These are phyloP conservation scores for Microcaecilia unicolor DNA, from an alignment of 2,797 vertebrate genomes.

Conservation along the genomic window DNA sequence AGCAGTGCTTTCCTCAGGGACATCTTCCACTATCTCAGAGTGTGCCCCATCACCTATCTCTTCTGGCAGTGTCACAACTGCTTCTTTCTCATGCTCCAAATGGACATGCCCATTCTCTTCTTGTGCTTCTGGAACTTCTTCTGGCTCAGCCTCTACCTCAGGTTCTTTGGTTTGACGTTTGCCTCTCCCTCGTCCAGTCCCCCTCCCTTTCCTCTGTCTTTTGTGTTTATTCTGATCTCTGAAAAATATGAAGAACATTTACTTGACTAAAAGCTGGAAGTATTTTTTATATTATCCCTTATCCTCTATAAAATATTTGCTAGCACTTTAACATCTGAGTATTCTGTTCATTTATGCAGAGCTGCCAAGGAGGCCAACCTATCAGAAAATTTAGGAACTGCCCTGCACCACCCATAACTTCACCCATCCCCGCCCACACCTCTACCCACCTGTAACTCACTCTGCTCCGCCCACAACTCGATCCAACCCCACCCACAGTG, in stretches of 20 bases:
- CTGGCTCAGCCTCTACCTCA: constrained; percentile 3
- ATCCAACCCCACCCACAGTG: no score
- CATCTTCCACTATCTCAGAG: constrained; percentile 22
- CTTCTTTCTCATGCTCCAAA: neutral
- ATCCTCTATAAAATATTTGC: no score
- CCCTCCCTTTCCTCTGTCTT: constrained; percentile 32
- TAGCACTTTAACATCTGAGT: no score
- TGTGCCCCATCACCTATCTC: neutral
- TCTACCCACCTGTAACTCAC: no score
- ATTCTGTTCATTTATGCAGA: no score
- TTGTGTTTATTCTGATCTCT: constrained; percentile 59
- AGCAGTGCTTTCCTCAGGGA: constrained; percentile 12
- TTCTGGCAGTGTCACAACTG: neutral
- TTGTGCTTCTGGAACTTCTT: constrained; percentile 12
- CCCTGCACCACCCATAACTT: no score
- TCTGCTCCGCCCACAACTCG: no score
- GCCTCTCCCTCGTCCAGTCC: constrained; percentile 30
- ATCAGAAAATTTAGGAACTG: no score
- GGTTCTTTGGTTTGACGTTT: constrained; percentile 25
- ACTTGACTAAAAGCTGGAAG: no score
- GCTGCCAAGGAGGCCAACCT: no score
- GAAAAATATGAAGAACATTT: constrained; percentile 20
- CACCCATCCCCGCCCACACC: no score
- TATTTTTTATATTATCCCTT: no score
- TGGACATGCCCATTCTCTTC: constrained; percentile 4